Evolutionary conservation across 2,888 invertebrate species (phyloP), one percentile per base, ranked within the genome.

Genomic region (Frankliniella intonsa): DNA sequence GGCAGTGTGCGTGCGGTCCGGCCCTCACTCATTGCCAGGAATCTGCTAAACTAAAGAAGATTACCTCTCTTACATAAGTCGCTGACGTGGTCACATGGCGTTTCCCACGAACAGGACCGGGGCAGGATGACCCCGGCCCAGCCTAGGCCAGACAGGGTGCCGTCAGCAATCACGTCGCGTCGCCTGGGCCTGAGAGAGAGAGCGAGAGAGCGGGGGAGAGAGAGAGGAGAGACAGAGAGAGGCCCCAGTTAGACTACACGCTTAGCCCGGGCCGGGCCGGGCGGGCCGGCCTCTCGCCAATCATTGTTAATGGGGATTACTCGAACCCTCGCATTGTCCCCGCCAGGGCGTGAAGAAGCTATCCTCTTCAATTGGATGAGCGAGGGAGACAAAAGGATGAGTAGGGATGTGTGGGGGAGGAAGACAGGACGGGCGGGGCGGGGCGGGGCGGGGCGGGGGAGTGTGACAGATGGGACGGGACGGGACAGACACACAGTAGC

Each of bases 301-400:
- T 76, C 69, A 76, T 76, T 76, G 25, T 76, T 22, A 76, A 76
- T 25, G 69, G 69, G 69, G 69, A 76, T 76, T 76, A 69, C 25
- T 25, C 69, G 25, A 12, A 55, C 55, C 12, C 55, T 17, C 19
- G 14, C 14, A 11, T n/a, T 17, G 62, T n/a, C 14, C 7, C 38
- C 38, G 38, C 38, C 38, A 38, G 38, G 62, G 62, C 62, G 62
- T 62, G 62, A 62, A 62, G 62, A 62, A 17, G 62, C 62, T 17
- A 17, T 38, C 38, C 38, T 38, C 38, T 38, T 62, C 62, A 62
- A 62, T 62, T 62, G 62, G 62, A 7, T 38, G 38, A 38, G 38
- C 12, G 14, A 55, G 55, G 17, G 55, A 62, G 62, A 62, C 62
- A 69, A 82, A 12, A 25, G 27, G 51, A 25, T 82, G 49, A 62